Evolutionary conservation across 30 jellyfish, hydroid and myxozoan species (phyloP), one percentile per base, ranked within the genome.

Genomic region (Turritopsis dohrnii): DNA sequence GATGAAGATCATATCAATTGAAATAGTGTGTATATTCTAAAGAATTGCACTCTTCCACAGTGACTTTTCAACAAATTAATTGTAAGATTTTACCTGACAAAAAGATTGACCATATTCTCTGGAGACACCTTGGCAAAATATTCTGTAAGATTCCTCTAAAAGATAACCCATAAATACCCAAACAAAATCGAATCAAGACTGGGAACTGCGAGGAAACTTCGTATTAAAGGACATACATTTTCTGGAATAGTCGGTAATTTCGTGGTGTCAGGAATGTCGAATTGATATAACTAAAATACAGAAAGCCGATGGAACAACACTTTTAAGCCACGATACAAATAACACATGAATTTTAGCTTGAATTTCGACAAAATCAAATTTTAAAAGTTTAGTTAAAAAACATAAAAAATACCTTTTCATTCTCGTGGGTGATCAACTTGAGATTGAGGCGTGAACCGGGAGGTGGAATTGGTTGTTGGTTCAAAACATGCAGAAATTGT

Each of bases 221-320:
- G 26, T 22, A 28, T 19, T 8, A 16, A 23, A 17, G 24, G 28
- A 80, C 96, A 71, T 79, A 93, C 98, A 85, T 88, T 93, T 72
- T 88, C 98, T 13, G 98, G 98, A 53, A 93, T 93, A 52, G 98
- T 79, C 25, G 98, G 98, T 30, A 93, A 90, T 86, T 93, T 93
- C 60, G 96, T 88, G 24, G 98, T 93, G 54, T 93, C 98, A 18
- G 98, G 95, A 22, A 85, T 90, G 69, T 84, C 94, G 65, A 69
- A 88, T 24, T 82, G 82, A 89, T 76, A 93, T 54, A 52, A 76
- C 96, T 93, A 54, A 72, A 66, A 69, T 0, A 69, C 28, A n/a
- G 8, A 5, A 41, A 41, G 60, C 60, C 13, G 60, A 41, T 41
- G 60, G 60, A 41, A 41, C 13, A 41, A 13, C 5, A 41, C 5